Conservation (phyloP, 2,888 invertebrate species). For the Dyspetes luteomarginatus region DNA sequence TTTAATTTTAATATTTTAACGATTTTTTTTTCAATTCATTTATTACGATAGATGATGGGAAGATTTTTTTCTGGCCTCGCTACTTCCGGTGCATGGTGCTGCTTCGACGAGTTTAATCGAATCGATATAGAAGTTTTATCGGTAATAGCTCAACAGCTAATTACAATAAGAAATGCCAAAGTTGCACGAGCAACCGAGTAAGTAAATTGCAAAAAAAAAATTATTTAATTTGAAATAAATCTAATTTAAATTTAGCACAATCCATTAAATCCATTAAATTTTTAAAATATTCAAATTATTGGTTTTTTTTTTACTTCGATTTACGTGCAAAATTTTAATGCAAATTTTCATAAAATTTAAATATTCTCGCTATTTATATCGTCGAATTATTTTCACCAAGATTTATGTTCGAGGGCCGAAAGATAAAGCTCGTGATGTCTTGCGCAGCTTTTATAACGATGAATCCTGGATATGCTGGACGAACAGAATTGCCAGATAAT, state of each 20-base stretch:
- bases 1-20: not conserved
- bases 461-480: constrained; percentile 96
- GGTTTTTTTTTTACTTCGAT: constrained; percentile 12
- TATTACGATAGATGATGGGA: constrained; percentile 92
- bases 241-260: too few species aligned
- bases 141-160: constrained; percentile 95
- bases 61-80: constrained; percentile 95
- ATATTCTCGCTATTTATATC: not conserved
- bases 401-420: constrained; percentile 95
- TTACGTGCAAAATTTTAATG: not conserved
- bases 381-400: constrained; percentile 81
- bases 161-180: constrained; percentile 94
- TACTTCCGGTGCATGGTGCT: constrained; percentile 96
- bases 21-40: constrained; percentile 3
- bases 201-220: constrained; percentile 29
- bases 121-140: constrained; percentile 96
- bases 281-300: too few species aligned
- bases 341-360: too few species aligned
- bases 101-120: constrained; percentile 96
- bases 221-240: not conserved
- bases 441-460: constrained; percentile 96
- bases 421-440: constrained; percentile 91
- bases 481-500: constrained; percentile 95
- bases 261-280: too few species aligned
- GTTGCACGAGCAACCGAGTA: constrained; percentile 86